Percentiles rank a stretch among this genome's conserved stretches.
Evolutionary conservation across 2,888 invertebrate genomes (phyloP).

Genomic region (Leistus spinibarbis): DNA sequence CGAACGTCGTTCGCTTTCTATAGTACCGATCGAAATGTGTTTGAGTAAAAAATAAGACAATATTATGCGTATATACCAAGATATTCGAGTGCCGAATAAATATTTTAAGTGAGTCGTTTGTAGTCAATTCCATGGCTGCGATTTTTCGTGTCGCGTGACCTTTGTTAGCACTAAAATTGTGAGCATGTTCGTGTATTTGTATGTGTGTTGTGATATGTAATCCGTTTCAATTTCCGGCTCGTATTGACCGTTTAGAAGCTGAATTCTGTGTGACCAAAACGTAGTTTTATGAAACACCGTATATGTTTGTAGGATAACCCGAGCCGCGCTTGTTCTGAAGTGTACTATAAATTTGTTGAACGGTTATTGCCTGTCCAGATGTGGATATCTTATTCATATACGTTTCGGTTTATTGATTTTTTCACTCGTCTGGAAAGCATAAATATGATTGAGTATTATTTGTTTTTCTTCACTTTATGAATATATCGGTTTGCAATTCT

Average conservation of each 20-base stretch:
- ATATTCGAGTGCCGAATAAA: too few species aligned
- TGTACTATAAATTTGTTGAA: constrained; percentile 33
- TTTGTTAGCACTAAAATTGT: neutral
- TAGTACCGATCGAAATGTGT: neutral
- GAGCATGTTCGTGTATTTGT: neutral
- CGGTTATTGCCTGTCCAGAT: constrained; percentile 18
- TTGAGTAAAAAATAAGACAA: neutral
- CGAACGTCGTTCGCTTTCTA: neutral
- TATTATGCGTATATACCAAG: too few species aligned
- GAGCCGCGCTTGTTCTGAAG: constrained; percentile 6
- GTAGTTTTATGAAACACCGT: constrained; percentile 25
- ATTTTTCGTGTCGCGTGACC: neutral
- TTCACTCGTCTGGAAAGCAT: constrained; percentile 2
- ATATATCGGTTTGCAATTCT: neutral
- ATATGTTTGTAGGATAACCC: too few species aligned
- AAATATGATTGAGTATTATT: neutral
- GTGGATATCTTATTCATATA: constrained; percentile 20
- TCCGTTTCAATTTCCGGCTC: constrained; percentile 7
- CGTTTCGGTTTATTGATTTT: constrained; percentile 29
- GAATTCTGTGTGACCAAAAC: neutral
- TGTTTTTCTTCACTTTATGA: neutral
- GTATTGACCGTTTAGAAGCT: neutral
- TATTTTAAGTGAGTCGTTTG: neutral
- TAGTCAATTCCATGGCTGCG: neutral
- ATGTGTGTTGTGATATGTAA: neutral